Evolutionary conservation across 2,797 vertebrate species (phyloP).

Genomic region (Arnoldichthys spilopterus): DNA sequence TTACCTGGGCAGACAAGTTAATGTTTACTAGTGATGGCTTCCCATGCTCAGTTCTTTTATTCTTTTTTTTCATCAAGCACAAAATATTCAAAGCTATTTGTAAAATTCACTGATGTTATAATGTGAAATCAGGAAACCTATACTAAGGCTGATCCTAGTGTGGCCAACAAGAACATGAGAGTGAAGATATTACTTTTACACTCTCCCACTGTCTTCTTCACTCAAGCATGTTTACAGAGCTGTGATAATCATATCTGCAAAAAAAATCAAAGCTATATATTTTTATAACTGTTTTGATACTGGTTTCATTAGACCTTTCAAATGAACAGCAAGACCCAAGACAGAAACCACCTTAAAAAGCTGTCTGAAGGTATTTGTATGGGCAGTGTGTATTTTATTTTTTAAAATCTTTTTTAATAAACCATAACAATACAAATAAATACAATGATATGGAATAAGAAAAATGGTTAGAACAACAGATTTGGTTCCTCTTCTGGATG

Average conservation of each 20-base stretch:
- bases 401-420: too few species aligned
- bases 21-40: background rate
- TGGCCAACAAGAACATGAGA: too few species aligned
- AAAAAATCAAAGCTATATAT: constrained; percentile 16
- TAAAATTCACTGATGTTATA: background rate
- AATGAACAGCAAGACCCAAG: background rate
- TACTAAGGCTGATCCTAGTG: background rate
- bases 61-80: background rate
- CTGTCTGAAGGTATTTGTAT: background rate
- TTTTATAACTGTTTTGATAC: constrained; percentile 40
- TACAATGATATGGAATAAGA: too few species aligned
- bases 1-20: background rate
- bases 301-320: background rate
- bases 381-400: background rate
- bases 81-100: background rate
- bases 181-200: background rate
- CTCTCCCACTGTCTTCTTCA: background rate
- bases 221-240: constrained; percentile 28
- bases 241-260: background rate
- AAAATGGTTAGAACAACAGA: too few species aligned
- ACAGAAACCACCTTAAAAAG: background rate
- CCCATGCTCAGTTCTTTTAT: background rate
- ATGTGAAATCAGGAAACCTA: constrained; percentile 2
- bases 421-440: too few species aligned
- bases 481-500: too few species aligned